Base-by-base conservation (phyloP, 2,797 vertebrate genomes). In the Betta splendens region DNA sequence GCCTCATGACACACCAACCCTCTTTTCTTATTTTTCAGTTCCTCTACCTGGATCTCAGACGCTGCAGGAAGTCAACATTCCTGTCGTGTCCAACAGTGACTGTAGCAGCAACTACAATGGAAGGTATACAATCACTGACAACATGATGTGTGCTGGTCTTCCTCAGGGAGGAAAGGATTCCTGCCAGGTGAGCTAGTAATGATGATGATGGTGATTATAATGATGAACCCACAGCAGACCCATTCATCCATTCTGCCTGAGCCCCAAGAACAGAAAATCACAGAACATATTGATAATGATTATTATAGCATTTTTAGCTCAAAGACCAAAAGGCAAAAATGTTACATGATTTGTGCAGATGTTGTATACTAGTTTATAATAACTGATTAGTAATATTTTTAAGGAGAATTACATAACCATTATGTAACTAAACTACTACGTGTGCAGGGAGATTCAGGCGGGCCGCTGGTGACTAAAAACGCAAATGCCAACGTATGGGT, bases 111-210 rank as follows among this genome's bases (percentile, higher is more conserved):
- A 36, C 1, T 90, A 82, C 21, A 1, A 1, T 0, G 0, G 0
- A 0, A 0, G 0, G n/a, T n/a, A n/a, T n/a, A n/a, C n/a, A 0
- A 18, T 76, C 60, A 85, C 72, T 0, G 3, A 1, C 13, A 92
- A 92, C 72, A 91, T 92, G 91, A 38, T 93, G 2, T 91, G 88
- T 54, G 89, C 89, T 0, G 87, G 77, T 5, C 31, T 85, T 9
- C 0, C 20, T 0, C 13, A 25, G 0, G 85, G 85, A 3, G 89
- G 87, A 0, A 84, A 72, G 20, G 90, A 90, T 52, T 76, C 87
- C 22, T 92, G 91, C 22, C 85, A 87, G 83, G 89, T 91, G 60
- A 72, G 73, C 12, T 31, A n/a, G n/a, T n/a, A n/a, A n/a, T n/a
- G n/a, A n/a, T n/a, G n/a, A n/a, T n/a, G n/a, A n/a, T n/a, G n/a